phyloP scores from a whole-genome alignment of 1,140 invertebrate genomes.

The Bombyx mori region DNA sequence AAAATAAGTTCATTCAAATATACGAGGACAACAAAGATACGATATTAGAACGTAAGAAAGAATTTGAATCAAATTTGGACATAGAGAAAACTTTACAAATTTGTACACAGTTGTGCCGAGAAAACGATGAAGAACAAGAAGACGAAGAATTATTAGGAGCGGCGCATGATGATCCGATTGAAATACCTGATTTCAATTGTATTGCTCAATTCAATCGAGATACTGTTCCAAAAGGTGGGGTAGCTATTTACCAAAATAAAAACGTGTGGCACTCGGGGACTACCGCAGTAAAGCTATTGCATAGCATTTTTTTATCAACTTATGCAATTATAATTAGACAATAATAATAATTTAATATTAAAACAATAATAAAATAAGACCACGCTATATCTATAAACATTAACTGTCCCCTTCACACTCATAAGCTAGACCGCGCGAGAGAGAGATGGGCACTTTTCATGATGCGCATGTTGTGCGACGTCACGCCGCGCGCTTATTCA shows the following conservation, averaged over 20 bases:
- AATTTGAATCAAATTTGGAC: constrained; percentile 26
- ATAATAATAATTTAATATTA: constrained; percentile 11
- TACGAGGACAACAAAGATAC: constrained; percentile 10
- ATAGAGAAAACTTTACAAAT: constrained; percentile 16
- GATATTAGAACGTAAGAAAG: constrained; percentile 18
- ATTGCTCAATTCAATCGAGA: constrained; percentile 11
- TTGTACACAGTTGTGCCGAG: not conserved
- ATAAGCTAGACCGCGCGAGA: too few relatives aligned
- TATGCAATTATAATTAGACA: too few relatives aligned
- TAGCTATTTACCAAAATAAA: constrained; percentile 5
- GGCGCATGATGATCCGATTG: constrained; percentile 6
- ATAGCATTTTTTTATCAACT: too few relatives aligned
- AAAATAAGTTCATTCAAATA: constrained; percentile 17
- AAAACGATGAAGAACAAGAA: not conserved
- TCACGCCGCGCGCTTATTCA: too few relatives aligned
- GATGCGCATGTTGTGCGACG: too few relatives aligned
- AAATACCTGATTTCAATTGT: constrained; percentile 12
- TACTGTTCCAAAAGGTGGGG: constrained; percentile 10
- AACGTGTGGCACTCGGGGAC: too few relatives aligned
- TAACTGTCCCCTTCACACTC: constrained; percentile 4
- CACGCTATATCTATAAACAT: too few relatives aligned
- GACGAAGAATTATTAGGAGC: not conserved
- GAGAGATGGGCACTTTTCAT: too few relatives aligned
- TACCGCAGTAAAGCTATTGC: too few relatives aligned
- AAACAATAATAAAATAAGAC: too few relatives aligned